Evolutionary conservation across 1,140 invertebrate species (phyloP), one percentile per base, ranked within the genome.

Genomic region (Drosophila repletoides): DNA sequence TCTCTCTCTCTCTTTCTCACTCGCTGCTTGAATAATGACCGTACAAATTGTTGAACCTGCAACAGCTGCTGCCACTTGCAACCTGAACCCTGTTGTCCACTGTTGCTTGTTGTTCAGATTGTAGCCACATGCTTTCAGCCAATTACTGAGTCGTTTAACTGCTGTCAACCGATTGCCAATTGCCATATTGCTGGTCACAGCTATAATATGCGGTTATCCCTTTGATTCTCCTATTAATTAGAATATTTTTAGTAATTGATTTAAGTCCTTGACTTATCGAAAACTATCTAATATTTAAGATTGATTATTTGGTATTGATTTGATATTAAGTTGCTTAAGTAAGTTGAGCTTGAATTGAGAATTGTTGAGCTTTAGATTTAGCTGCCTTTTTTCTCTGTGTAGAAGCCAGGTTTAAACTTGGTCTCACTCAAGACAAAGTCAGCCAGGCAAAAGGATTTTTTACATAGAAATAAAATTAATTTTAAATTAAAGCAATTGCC

Each of bases 21-120:
- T 14, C 26, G 68, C 33, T 68, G 72, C 72, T 81, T 86, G 81
- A 86, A 80, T 87, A 87, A 86, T 86, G 80, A 69, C 60, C 72
- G 63, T 46, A 69, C 81, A 86, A 86, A 86, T 86, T 86, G 80
- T 68, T 64, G 48, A n/a, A n/a, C 46, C 41, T 41, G 46, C 33
- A 48, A 46, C 40, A 46, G 29, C 52, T 59, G 53, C 34, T 43
- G 38, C 22, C 40, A 33, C 5, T n/a, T 76, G 69, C 76, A 80
- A 63, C 31, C 41, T 52, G 51, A 34, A 56, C 58, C 49, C 24
- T 83, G 60, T 76, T 46, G 52, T 43, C 69, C 41, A 43, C 26
- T 60, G 31, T 28, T 46, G 36, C 53, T 33, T 26, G 36, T 34
- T 63, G 70, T 72, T 52, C 46, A 67, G 64, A 72, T 56, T 58